Evolutionary conservation across 2,113 vertebrate species (phyloP).

Genomic region (Microtus oregoni): DNA sequence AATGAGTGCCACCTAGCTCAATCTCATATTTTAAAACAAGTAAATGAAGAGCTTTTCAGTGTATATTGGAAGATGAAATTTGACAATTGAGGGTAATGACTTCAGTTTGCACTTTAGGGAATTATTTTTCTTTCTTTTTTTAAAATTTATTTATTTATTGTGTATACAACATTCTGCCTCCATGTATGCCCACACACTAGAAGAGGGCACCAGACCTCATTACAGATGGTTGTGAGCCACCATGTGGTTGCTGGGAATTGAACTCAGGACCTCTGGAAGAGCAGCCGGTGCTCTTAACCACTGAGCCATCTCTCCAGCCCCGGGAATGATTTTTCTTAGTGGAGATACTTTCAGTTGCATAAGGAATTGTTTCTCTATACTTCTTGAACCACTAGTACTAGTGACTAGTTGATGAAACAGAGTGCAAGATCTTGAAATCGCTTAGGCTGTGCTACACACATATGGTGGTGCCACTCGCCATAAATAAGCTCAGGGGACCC

Average conservation of each 20-base stretch:
- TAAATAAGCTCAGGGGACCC: conserved; percentile 36
- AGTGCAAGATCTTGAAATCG: conserved; percentile 22
- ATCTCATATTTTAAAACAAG: conserved; percentile 60
- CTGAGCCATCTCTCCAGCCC: no score
- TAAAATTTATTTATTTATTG: no score
- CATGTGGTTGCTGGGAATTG: no score
- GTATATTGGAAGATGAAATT: conserved; percentile 58
- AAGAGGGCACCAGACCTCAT: no score
- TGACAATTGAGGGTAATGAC: background rate
- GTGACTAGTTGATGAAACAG: conserved; percentile 41
- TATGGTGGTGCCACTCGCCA: background rate
- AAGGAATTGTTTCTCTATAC: conserved; percentile 10
- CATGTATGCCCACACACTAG: no score
- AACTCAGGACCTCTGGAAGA: no score
- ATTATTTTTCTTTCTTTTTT: background rate
- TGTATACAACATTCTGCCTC: no score
- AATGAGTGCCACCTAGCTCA: background rate
- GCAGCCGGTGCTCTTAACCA: no score
- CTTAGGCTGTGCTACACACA: background rate
- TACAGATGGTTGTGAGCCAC: no score
- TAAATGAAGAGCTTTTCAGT: conserved; percentile 39
- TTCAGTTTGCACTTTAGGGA: conserved; percentile 52
- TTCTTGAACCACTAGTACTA: conserved; percentile 28
- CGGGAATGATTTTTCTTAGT: background rate
- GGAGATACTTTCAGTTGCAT: conserved; percentile 22